Evolutionary conservation across 2,113 vertebrate genomes (phyloP).

Genomic region (Thamnaconus septentrionalis): DNA sequence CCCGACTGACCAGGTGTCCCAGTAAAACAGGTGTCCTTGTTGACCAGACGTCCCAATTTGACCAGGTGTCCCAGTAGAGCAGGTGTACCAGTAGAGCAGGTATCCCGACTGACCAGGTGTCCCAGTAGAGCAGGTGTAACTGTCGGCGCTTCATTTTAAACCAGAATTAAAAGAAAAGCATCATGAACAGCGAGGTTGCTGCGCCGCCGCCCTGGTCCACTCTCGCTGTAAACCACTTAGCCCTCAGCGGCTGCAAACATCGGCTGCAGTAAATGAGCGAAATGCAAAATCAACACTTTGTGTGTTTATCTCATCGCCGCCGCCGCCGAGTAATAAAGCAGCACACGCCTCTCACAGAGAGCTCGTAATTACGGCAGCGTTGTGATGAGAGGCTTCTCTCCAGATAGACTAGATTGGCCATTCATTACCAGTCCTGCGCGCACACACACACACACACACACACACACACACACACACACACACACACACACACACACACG

Average conservation of each 20-base stretch:
- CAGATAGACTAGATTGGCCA: conserved; percentile 99
- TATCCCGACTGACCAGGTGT: neutral
- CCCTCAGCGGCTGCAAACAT: conserved; percentile 20
- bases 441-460: neutral
- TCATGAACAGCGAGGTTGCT: neutral
- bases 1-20: no score
- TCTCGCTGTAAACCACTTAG: conserved; percentile 21
- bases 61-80: no score
- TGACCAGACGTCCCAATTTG: no score
- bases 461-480: conserved; percentile 35
- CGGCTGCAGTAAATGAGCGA: conserved; percentile 44
- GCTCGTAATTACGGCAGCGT: conserved; percentile 85
- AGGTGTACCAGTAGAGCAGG: neutral
- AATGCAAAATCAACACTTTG: conserved; percentile 42
- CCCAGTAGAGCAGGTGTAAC: neutral
- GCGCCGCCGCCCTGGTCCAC: neutral
- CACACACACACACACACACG: conserved; percentile 26
- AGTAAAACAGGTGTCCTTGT: neutral
- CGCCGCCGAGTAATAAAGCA: conserved; percentile 63
- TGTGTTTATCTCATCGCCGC: conserved; percentile 44
- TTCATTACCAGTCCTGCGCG: conserved; percentile 89
- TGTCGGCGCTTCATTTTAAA: neutral
- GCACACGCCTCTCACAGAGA: conserved; percentile 54
- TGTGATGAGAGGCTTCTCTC: conserved; percentile 91
- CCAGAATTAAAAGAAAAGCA: neutral